phyloP scores from a whole-genome alignment of 2,797 vertebrate genomes.

The Spinus olivaceus region DNA sequence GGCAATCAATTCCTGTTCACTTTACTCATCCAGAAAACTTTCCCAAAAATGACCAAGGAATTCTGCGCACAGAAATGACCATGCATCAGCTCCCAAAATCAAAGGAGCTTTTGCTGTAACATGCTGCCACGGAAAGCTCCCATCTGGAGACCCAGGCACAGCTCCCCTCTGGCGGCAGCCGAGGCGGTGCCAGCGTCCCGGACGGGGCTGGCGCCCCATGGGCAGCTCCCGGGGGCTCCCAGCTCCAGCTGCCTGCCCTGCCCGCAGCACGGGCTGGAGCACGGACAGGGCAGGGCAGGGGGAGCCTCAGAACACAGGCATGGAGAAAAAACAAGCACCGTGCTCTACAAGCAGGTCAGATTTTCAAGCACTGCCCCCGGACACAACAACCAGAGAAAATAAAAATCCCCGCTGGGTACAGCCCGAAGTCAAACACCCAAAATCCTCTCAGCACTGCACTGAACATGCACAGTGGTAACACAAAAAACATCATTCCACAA shows the following conservation, averaged over 20 bases:
- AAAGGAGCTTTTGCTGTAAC: neutral
- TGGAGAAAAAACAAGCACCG: neutral
- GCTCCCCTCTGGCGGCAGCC: accelerated
- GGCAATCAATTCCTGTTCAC: neutral
- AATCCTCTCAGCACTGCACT: neutral
- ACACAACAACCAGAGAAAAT: accelerated
- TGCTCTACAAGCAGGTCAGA: neutral
- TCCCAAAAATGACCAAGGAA: neutral
- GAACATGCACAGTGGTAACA: neutral
- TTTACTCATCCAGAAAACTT: neutral
- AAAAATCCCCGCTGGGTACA: neutral
- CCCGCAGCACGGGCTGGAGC: neutral
- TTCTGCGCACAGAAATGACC: neutral
- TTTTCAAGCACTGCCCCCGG: neutral
- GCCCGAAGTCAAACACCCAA: neutral
- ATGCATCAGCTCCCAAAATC: neutral
- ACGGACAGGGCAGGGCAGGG: neutral
- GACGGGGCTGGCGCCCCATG: neutral
- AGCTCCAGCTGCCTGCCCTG: neutral
- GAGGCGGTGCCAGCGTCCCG: accelerated
- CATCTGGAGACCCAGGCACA: accelerated
- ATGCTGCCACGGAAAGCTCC: neutral
- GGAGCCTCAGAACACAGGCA: neutral
- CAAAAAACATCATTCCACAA: neutral
- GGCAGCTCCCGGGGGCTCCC: neutral